Base-by-base conservation (phyloP, 2,888 invertebrate species). In the Morpho deidamia region DNA sequence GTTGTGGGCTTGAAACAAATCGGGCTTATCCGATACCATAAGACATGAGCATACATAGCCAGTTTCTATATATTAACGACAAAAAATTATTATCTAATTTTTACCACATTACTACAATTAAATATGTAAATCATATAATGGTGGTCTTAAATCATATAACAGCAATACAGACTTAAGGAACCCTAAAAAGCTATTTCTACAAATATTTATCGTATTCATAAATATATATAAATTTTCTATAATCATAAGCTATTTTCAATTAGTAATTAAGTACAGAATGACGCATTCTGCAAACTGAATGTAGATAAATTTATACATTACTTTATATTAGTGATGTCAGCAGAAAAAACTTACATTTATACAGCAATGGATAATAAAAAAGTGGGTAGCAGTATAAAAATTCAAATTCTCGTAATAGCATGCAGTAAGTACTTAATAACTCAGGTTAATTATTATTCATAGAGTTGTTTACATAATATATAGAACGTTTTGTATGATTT, bases 331-430 rank as follows among this genome's bases (percentile, higher is more conserved):
- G 42, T 44, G 14, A 60, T 58, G 58, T 62, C 62, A 61, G 70
- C 70, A 69, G 71, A 71, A 63, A 59, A 64, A 32, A 63, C 62
- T 42, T 68, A 66, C 61, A 60, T 61, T 32, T 74, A 71, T 53
- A 59, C 53, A 35, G 53, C 42, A 33, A 44, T 62, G 14, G 55
- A 50, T n/a, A 45, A 44, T 12, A 40, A 37, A 32, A 56, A 52
- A 54, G 71, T 70, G 71, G 65, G 65, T 33, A 56, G 50, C 0
- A 66, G 66, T 7, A 65, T 72, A 10, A 63, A 56, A 23, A 67
- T 61, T 45, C 74, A 75, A 45, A 40, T 73, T n/a, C 33, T 70
- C 1, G 70, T 74, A 34, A 65, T 73, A 9, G 67, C 63, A 8
- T 72, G 74, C 51, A 64, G 74, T 74, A 63, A 75, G 73, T 71